phyloP scores from a whole-genome alignment of 2,888 invertebrate genomes.

The Ellobium chinense region DNA sequence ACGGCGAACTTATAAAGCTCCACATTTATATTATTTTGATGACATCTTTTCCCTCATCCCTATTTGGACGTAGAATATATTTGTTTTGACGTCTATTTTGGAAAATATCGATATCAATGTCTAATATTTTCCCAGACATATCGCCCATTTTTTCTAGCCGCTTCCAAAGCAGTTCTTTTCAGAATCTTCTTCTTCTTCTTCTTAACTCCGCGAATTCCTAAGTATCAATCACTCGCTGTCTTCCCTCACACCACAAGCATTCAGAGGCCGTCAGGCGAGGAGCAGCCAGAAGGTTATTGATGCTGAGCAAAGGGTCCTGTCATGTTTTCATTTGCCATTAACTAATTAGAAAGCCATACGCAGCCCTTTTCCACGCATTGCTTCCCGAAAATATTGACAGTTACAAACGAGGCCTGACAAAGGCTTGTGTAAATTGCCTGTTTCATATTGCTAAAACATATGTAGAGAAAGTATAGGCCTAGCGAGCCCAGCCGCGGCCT shows the following conservation, averaged over 20 bases:
- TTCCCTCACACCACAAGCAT: constrained; percentile 2
- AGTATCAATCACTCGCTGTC: constrained; percentile 16
- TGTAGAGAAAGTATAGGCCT: too few relatives aligned
- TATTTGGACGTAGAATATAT: too few relatives aligned
- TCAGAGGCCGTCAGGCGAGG: constrained; percentile 25
- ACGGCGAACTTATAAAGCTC: too few relatives aligned
- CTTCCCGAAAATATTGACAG: constrained; percentile 54
- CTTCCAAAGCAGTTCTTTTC: not conserved
- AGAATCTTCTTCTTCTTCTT: not conserved
- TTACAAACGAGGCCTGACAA: constrained; percentile 53
- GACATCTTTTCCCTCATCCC: too few relatives aligned
- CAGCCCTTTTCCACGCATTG: constrained; percentile 47
- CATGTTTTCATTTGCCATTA: constrained; percentile 33
- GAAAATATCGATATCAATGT: too few relatives aligned
- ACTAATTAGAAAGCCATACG: constrained; percentile 52
- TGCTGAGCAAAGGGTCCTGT: constrained; percentile 8
- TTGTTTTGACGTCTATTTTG: too few relatives aligned
- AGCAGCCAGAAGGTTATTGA: constrained; percentile 9
- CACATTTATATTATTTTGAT: too few relatives aligned
- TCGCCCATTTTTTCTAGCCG: too few relatives aligned
- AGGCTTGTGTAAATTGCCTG: constrained; percentile 53
- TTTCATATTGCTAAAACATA: constrained; percentile 50
- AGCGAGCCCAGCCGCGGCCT: not conserved
- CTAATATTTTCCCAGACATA: too few relatives aligned
- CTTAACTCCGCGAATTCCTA: not conserved